Base-by-base conservation (phyloP, 2,113 vertebrate species). In the Laticauda laticaudata region DNA sequence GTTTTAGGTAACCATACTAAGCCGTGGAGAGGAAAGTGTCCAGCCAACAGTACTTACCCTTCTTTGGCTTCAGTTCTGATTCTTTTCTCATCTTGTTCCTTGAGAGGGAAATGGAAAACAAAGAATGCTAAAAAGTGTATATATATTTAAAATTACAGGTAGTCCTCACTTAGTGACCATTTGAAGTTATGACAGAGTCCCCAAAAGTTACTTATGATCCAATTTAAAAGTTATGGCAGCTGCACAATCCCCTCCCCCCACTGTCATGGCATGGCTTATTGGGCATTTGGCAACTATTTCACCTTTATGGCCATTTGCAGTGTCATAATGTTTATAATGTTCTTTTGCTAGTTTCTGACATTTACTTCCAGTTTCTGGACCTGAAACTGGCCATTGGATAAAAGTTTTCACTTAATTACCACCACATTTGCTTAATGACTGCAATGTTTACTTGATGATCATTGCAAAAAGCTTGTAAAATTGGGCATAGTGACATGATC, bases 61-160 rank as follows among this genome's bases (percentile, higher is more conserved):
- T 98, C 98, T 94, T 97, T 97, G 1, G 96, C 93, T 64, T 98
- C 98, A 3, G 98, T 97, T 97, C 98, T 99, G 10, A 99, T 96
- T 94, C 98, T 98, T 92, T 99, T 99, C 95, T 99, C 99, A 2
- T 99, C 98, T 86, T 97, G 97, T 4, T 97, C 95, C 97, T 98
- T 55, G 11, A 85, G 29, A 57, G 64, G 87, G 5, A 93, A 12
- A 93, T 0, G 0, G 89, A 91, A 48, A 81, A 57, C 57, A 89
- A 15, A n/a, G 15, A 5, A 0, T 11, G 2, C 1, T 51, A 1
- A 91, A 26, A 48, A 12, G 39, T 34, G 3, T 5, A 0, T 1
- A 24, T 34, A 12, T 2, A 7, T 57, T 69, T 34, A 0, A 69
- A 69, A 69, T 69, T 69, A 69, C n/a, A 34, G 14, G 29, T 69